Conservation (phyloP, 2,113 vertebrate genomes). For the Psammodynastes pulverulentus region DNA sequence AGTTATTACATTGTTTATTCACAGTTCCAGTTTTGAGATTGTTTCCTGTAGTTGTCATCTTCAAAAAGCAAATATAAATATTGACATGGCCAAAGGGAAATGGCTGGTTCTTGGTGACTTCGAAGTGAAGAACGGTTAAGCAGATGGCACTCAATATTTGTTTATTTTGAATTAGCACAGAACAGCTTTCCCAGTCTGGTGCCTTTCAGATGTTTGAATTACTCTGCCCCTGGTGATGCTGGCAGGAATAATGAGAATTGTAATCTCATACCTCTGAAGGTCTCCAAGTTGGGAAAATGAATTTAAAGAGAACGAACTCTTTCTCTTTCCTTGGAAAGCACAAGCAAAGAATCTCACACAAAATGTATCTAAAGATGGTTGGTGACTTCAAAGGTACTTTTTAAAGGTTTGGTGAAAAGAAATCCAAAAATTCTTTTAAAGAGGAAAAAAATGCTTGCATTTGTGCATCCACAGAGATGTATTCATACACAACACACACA, state of each 20-base stretch:
- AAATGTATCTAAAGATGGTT: not conserved
- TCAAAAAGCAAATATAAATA: not conserved
- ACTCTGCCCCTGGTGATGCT: not conserved
- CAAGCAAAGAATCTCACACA: not conserved
- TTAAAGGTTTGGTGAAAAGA: not conserved
- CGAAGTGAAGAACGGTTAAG: not conserved
- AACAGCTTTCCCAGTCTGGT: not conserved
- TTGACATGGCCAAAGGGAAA: not conserved
- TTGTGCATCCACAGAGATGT: not conserved
- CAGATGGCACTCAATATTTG: not conserved
- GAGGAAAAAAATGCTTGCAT: not conserved
- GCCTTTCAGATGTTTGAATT: not conserved
- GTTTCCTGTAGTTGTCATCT: not conserved
- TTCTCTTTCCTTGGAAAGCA: not conserved
- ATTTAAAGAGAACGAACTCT: not conserved
- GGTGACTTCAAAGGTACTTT: not conserved
- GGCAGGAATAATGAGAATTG: not conserved
- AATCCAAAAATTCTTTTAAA: not conserved
- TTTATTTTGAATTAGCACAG: not conserved
- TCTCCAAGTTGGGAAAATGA: not conserved
- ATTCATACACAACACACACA: not conserved
- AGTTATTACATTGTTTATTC: not conserved
- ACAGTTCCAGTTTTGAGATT: not conserved
- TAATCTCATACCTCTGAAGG: not conserved
- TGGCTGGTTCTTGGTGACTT: not conserved